A percentile compares a stretch with the other conserved stretches of the same genome.
Evolutionary conservation across 2,888 invertebrate genomes (phyloP).

Genomic region (Polyploca ridens): DNA sequence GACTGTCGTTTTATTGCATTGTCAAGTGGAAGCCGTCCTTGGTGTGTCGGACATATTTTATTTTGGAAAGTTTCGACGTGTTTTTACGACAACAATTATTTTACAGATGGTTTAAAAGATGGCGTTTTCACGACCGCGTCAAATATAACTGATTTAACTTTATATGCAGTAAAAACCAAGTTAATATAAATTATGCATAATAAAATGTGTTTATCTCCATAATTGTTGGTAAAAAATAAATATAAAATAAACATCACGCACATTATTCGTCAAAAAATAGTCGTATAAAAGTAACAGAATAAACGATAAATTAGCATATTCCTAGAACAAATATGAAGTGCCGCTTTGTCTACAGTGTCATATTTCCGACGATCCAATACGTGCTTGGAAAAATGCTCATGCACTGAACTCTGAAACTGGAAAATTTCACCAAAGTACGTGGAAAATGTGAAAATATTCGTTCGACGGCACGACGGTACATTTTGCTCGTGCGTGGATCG

Average conservation of each 20-base stretch:
- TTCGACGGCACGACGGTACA: not conserved
- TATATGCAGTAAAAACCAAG: too few relatives aligned
- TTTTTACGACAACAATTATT: not conserved
- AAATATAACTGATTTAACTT: too few relatives aligned
- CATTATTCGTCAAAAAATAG: not conserved
- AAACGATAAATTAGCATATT: not conserved
- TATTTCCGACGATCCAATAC: conserved; percentile 2
- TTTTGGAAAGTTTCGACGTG: not conserved
- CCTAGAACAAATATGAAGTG: not conserved
- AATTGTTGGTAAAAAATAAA: not conserved
- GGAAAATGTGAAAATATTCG: not conserved
- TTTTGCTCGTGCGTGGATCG: not conserved
- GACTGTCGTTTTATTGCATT: conserved; percentile 11
- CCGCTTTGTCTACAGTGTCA: not conserved
- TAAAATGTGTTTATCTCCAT: too few relatives aligned
- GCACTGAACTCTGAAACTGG: conserved; percentile 2
- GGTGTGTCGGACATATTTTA: conserved; percentile 3
- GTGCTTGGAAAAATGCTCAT: conserved; percentile 6
- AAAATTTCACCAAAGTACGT: conserved; percentile 4
- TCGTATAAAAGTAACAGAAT: not conserved
- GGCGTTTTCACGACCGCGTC: not conserved
- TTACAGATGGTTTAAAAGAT: not conserved
- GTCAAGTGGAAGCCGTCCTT: not conserved
- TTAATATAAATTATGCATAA: too few relatives aligned
- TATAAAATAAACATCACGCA: not conserved